These are phyloP conservation scores for Nemapogon koenigi DNA, from an alignment of 2,888 invertebrate genomes.

Conservation along the genomic window DNA sequence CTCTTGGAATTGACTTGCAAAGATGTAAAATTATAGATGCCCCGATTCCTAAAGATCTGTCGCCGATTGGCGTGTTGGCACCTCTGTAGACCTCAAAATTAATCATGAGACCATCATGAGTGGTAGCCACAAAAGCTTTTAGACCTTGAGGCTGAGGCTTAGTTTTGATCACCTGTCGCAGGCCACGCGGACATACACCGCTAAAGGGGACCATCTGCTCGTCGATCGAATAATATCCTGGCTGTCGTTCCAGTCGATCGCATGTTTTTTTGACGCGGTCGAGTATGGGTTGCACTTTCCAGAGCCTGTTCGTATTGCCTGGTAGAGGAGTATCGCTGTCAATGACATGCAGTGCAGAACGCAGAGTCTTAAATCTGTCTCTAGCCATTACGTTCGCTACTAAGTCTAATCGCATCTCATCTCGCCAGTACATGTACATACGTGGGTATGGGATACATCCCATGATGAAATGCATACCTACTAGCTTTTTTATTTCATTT, in stretches of 20 bases:
- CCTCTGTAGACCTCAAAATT: conserved; percentile 21
- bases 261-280: conserved; percentile 9
- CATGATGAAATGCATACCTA: conserved; percentile 9
- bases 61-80: conserved; percentile 15
- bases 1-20: conserved; percentile 10
- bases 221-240: conserved; percentile 8
- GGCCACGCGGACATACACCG: conserved; percentile 15
- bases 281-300: conserved; percentile 7
- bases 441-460: conserved; percentile 10
- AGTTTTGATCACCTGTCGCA: conserved; percentile 17
- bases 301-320: conserved; percentile 6
- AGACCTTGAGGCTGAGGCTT: conserved; percentile 8
- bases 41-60: conserved; percentile 16
- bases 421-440: conserved; percentile 12
- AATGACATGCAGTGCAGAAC: conserved; percentile 1
- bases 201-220: conserved; percentile 18
- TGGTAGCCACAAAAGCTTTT: conserved; percentile 9
- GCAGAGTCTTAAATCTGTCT: conserved; percentile 6
- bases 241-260: conserved; percentile 1
- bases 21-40: conserved; percentile 16
- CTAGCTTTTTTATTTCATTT: conserved; percentile 11
- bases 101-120: conserved; percentile 1
- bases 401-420: conserved; percentile 4
- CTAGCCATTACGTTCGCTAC: background rate
- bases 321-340: conserved; percentile 1